A percentile compares a stretch with the other conserved stretches of the same genome.
Evolutionary conservation across 2,113 vertebrate species (phyloP).

Genomic region (Halcyon malimbica): DNA sequence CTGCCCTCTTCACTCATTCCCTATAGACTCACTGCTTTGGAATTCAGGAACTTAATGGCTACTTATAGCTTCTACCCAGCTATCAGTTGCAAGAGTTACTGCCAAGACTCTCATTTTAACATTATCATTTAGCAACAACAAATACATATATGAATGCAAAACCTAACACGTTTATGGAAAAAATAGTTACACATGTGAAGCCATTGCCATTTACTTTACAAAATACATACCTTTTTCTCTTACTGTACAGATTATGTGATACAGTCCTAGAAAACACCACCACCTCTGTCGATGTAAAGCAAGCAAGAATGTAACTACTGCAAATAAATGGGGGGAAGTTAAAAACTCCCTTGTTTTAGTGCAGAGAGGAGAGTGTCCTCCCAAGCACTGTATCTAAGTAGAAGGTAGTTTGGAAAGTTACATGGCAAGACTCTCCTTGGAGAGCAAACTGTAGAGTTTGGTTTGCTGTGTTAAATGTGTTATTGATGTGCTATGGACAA

Average conservation of each 20-base stretch:
- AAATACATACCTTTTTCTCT: neutral
- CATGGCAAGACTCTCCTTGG: neutral
- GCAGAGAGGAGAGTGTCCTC: neutral
- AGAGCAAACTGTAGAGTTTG: neutral
- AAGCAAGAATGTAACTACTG: neutral
- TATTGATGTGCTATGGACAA: neutral
- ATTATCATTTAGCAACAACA: neutral
- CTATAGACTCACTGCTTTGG: neutral
- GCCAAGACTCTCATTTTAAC: neutral
- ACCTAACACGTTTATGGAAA: neutral
- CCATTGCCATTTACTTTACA: neutral
- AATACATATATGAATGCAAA: neutral
- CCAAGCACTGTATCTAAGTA: neutral
- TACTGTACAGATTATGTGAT: neutral
- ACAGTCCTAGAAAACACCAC: neutral
- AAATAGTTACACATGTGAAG: neutral
- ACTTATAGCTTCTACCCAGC: neutral
- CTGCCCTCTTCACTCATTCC: neutral
- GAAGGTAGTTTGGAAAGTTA: neutral
- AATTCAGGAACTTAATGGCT: neutral
- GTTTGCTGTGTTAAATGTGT: neutral
- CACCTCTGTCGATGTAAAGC: neutral
- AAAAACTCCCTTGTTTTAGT: neutral
- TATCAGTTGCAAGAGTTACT: neutral
- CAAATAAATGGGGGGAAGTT: neutral